Evolutionary conservation across 2,888 invertebrate species (phyloP), one percentile per base, ranked within the genome.

Genomic region (Heliconius hortense): DNA sequence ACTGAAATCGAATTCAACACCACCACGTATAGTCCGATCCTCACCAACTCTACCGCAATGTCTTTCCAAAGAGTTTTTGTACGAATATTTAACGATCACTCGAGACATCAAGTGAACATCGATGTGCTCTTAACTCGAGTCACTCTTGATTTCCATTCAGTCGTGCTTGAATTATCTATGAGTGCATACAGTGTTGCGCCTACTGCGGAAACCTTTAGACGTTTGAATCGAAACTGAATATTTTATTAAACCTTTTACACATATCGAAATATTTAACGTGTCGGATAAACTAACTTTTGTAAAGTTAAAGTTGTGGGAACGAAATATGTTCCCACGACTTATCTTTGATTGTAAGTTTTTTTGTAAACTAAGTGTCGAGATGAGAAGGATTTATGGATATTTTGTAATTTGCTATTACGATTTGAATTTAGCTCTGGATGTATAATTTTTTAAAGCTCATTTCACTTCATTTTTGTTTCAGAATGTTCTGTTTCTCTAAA

Each of bases 141-240:
- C 64, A 69, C 48, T 48, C 53, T 76, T 76, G 59, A 60, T 73
- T 77, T 78, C 28, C 72, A 73, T 78, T 78, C 68, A 75, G 75
- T 78, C 73, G 71, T 71, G 71, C 73, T 75, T 75, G 77, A 77
- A 77, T 77, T 73, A 75, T 78, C 76, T 70, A 77, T 68, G 77
- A 73, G 66, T 69, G 74, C 70, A 71, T 72, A 75, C 64, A 76
- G 39, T 60, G 59, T 60, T 71, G 71, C 71, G 60, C 71, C 71
- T 71, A 71, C 39, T 60, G 71, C 43, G 60, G 71, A 60, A 71
- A 60, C 60, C 59, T 28, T 71, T 71, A 31, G 69, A 69, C 69
- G 56, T 69, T 69, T 69, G 69, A 69, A 69, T 69, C 53, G 69
- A 24, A 35, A 69, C n/a, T 69, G 69, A 69, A 69, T 69, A 69